Evolutionary conservation across 1,140 invertebrate species (phyloP), one percentile per base, ranked within the genome.

Genomic region (Battus philenor): DNA sequence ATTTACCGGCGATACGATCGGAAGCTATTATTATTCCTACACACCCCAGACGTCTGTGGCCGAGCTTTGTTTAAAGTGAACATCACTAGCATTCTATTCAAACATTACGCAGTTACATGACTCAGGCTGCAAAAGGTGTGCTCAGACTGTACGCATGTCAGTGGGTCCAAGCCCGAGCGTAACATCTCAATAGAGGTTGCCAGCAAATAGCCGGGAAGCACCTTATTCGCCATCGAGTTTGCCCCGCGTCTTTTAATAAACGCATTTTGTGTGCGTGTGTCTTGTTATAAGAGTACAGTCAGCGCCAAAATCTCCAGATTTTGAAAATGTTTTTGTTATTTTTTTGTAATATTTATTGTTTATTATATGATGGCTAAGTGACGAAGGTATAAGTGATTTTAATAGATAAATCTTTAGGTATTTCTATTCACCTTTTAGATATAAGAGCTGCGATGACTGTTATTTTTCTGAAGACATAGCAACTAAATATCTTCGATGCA

Each of bases 41-140:
- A 43, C 36, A 47, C 64, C 50, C 57, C 30, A 59, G 44, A 57
- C 51, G 59, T 62, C 60, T 64, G 57, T 68, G 62, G 53, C 53
- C 57, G 34, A 48, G 53, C 59, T 68, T 64, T 64, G 59, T 67
- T 56, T 61, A 50, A 47, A 39, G 27, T 33, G 51, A 62, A 68
- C 68, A 68, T 67, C 56, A 60, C 50, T 57, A 59, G 61, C 59
- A 65, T 65, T 61, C 68, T 63, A 71, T 72, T 68, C 57, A 72
- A 66, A 49, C 44, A 45, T 44, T 58, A 48, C 55, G 54, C 50
- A 50, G 50, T 56, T 61, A 66, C 62, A 66, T 66, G 59, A 50
- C 51, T 58, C 44, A 29, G 50, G 41, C 63, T 63, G 47, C 59
- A 48, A 58, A 59, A 67, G 63, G 59, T 67, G 63, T 66, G 56